Evolutionary conservation across 1,140 invertebrate species (phyloP), one percentile per base, ranked within the genome.

Genomic region (Caerostris extrusa): DNA sequence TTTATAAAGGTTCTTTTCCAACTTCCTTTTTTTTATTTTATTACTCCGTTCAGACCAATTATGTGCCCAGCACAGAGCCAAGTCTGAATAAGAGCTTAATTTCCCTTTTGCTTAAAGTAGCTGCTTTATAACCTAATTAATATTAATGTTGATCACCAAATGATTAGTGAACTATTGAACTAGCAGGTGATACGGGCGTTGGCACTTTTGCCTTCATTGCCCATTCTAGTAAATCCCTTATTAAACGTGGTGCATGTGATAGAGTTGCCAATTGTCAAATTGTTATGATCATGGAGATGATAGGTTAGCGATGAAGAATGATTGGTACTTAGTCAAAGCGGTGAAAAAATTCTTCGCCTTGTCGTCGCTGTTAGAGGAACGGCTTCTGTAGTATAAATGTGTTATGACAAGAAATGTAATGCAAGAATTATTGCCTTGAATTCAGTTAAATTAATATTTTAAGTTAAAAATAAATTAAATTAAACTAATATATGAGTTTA

Each of bases 51-150:
- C 14, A 67, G 4, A 50, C 71, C 71, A 77, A 77, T 77, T 77
- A 77, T 10, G 71, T 77, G 71, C 71, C 53, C n/a, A 53, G 34
- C 12, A 12, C 34, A 7, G 71, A 77, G 34, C 34, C 10, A 77
- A 77, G 34, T 50, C 34, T 50, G 71, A 34, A 50, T 34, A 12
- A 87, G 50, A 53, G 34, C 60, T 92, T 85, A 92, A 83, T 85
- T 85, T 85, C 60, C 61, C 19, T 50, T 53, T 53, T 19, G 55
- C 58, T 91, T 91, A 91, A 93, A 87, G 91, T 93, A 93, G 91
- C 91, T 64, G 64, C 61, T 93, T 87, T 93, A 93, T 93, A 69
- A 93, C 91, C 83, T 93, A 83, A 86, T 93, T 86, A 93, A 93
- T 93, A 93, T 93, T 93, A 87, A 93, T 93, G 83, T 17, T 93